Base-by-base conservation (phyloP, 2,113 vertebrate genomes). In the Ranitomeya imitator region DNA sequence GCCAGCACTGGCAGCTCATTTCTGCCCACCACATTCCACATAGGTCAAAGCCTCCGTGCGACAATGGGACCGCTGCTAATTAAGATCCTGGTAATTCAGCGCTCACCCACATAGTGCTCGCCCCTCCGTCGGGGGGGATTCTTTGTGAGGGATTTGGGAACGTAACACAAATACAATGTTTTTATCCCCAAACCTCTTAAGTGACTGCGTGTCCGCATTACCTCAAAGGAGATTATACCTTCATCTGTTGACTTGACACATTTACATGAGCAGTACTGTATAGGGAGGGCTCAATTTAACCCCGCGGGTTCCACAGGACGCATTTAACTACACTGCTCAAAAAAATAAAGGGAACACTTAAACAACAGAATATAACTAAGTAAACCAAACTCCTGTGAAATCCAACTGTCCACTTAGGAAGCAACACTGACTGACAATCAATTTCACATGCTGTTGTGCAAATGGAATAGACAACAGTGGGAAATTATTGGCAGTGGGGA, bases 1-100 rank as follows among this genome's bases (percentile, higher is more conserved):
- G 74, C 0, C 6, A 83, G 16, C 55, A 6, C 71, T 60, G 65
- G 15, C 21, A 2, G 54, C 0, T 1, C 60, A 87, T 19, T 52
- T 90, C 90, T 89, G 89, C 86, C 90, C 88, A 88, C 79, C 79
- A 81, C 85, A 88, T 90, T 87, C 90, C 51, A 55, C 77, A 76
- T 4, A 0, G 21, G 60, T 1, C 54, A 86, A 6, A 86, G 76
- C 63, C 31, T 10, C 1, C 7, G 11, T 65, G 91, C 90, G 92
- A 90, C 52, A 85, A 85, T 52, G 21, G 21, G 55, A 54, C 71
- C 91, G 89, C 82, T 83, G 63, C 71, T 57, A 45, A 9, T 0
- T 82, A 45, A 26, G 85, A 89, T 83, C 85, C 78, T 26, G 88
- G 89, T 51, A 71, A 90, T 18, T 84, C 77, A 45, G 88, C 82